These are phyloP conservation scores for Euwallacea fornicatus DNA, from an alignment of 1,140 invertebrate genomes.

Conservation along the genomic window DNA sequence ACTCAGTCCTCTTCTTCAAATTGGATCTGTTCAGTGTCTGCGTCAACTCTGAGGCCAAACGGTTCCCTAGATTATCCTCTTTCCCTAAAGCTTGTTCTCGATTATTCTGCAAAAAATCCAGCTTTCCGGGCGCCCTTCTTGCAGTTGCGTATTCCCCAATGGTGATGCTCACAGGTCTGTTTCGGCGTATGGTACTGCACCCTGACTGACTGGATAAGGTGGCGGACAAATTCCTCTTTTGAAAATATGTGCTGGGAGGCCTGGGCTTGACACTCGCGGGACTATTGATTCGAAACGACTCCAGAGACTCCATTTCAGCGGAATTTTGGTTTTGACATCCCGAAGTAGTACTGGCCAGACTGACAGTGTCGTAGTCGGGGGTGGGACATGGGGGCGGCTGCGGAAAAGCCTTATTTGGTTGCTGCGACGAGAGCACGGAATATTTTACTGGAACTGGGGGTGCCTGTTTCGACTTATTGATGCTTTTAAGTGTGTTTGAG, in stretches of 20 bases:
- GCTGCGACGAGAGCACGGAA: conserved; percentile 41
- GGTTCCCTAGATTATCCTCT: conserved; percentile 60
- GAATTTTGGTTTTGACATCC: conserved; percentile 55
- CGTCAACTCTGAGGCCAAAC: conserved; percentile 70
- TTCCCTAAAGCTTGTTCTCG: conserved; percentile 21
- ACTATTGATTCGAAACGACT: conserved; percentile 70
- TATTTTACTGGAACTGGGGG: conserved; percentile 54
- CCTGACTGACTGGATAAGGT: conserved; percentile 35
- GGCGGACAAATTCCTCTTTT: conserved; percentile 47
- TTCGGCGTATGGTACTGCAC: conserved; percentile 35
- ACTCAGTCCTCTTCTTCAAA: conserved; percentile 68
- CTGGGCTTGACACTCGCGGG: conserved; percentile 61
- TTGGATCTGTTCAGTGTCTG: conserved; percentile 74
- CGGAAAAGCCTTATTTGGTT: conserved; percentile 12
- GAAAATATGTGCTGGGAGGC: conserved; percentile 69
- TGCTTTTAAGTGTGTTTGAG: conserved; percentile 36
- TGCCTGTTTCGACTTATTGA: conserved; percentile 50
- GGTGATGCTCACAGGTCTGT: conserved; percentile 59
- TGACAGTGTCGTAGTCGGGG: conserved; percentile 63
- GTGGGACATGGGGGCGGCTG: conserved; percentile 60
- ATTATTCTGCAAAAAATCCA: conserved; percentile 66
- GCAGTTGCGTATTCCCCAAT: conserved; percentile 68
- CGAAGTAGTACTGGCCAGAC: conserved; percentile 47
- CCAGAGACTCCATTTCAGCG: conserved; percentile 71
- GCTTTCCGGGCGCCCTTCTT: conserved; percentile 63